A percentile compares a stretch with the other conserved stretches of the same genome.
phyloP scores from a whole-genome alignment of 1,140 invertebrate genomes.

The Aphaenogaster ashmeadi region DNA sequence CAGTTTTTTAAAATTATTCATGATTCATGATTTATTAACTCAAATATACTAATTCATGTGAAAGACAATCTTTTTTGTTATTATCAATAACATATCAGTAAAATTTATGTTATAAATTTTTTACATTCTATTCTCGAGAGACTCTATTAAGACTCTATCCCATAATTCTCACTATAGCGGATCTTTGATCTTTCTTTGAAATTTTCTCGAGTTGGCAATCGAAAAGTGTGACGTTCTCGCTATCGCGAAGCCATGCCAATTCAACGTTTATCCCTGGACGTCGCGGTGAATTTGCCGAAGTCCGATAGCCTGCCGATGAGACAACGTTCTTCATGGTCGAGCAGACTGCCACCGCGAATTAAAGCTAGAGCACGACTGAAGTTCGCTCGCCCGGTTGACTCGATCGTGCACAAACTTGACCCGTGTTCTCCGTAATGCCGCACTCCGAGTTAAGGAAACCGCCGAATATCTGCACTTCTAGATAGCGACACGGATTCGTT shows the following conservation, averaged over 20 bases:
- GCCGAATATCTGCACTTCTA: conserved; percentile 14
- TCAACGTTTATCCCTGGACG: conserved; percentile 37
- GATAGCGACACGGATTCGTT: conserved; percentile 16
- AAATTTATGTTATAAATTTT: neutral
- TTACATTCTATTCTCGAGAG: neutral
- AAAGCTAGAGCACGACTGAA: conserved; percentile 50
- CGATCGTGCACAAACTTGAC: conserved; percentile 58
- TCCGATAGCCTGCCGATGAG: conserved; percentile 66
- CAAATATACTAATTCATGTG: neutral
- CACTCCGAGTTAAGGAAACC: conserved; percentile 49
- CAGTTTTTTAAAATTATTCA: neutral
- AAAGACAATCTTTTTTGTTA: neutral
- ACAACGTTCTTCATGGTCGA: conserved; percentile 71
- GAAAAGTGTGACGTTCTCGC: conserved; percentile 11
- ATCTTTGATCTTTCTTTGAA: conserved; percentile 4
- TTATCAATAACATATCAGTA: neutral
- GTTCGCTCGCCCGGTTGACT: conserved; percentile 50
- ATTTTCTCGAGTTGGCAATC: conserved; percentile 3
- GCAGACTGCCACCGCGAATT: conserved; percentile 60
- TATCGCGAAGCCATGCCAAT: neutral
- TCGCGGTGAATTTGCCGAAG: conserved; percentile 23
- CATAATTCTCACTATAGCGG: too few relatives aligned
- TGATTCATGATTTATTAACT: neutral
- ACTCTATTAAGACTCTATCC: neutral
- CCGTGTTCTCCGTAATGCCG: conserved; percentile 36